Conservation (phyloP, 2,888 invertebrate genomes). For the Calephelis perditalis region DNA sequence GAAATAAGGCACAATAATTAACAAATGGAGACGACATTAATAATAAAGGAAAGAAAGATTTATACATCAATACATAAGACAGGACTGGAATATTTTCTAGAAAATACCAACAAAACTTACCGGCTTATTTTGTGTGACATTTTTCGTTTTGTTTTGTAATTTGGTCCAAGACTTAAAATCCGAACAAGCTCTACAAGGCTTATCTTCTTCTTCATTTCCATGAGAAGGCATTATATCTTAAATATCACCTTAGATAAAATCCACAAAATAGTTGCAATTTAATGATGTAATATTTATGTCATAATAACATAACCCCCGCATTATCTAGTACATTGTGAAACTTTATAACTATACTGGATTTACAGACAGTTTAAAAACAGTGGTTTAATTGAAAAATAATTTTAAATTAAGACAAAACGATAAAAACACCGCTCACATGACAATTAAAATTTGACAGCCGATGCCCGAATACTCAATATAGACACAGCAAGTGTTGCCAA, state of each 20-base stretch:
- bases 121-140: conserved; percentile 43
- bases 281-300: conserved; percentile 40
- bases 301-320: background rate
- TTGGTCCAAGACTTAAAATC: conserved; percentile 86
- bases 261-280: conserved; percentile 27
- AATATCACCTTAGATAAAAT: conserved; percentile 21
- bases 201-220: conserved; percentile 60
- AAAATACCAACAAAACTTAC: conserved; percentile 37
- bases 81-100: background rate
- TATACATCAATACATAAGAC: background rate
- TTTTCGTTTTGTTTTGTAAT: conserved; percentile 64
- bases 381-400: conserved; percentile 6
- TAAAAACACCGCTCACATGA: conserved; percentile 9
- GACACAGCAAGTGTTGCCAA: no score
- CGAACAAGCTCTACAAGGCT: conserved; percentile 83
- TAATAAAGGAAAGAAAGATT: background rate
- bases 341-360: background rate
- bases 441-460: no score
- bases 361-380: conserved; percentile 8
- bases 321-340: conserved; percentile 3
- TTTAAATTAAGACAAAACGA: conserved; percentile 13
- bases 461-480: no score
- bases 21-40: no score
- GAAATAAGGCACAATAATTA: no score
- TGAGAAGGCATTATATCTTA: conserved; percentile 50